Conservation (phyloP, 2,888 invertebrate species). For the Eurytoma adleriae region DNA sequence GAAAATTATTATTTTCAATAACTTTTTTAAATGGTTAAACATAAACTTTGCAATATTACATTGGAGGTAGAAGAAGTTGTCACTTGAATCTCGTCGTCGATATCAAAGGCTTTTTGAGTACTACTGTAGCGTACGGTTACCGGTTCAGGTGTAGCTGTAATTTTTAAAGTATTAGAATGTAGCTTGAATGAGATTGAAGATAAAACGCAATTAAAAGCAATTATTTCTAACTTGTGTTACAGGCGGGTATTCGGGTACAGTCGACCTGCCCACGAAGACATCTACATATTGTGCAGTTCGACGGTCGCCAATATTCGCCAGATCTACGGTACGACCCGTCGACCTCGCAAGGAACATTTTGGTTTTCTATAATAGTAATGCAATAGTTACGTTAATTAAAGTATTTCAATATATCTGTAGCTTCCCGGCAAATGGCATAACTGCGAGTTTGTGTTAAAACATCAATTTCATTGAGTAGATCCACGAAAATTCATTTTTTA, state of each 20-base stretch:
- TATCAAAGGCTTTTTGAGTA: slow-evolving; percentile 29
- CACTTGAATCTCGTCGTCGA: slow-evolving; percentile 24
- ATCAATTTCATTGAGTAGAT: too few relatives aligned
- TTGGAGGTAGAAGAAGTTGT: slow-evolving; percentile 21
- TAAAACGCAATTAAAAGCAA: neutral
- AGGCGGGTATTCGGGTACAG: slow-evolving; percentile 71
- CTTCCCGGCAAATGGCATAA: too few relatives aligned
- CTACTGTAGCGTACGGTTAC: slow-evolving; percentile 29
- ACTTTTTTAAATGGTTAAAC: neutral
- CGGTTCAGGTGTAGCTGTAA: slow-evolving; percentile 40
- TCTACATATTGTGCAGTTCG: slow-evolving; percentile 84
- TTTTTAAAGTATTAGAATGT: neutral
- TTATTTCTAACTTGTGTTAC: slow-evolving; percentile 49
- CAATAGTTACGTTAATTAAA: too few relatives aligned
- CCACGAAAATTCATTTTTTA: neutral
- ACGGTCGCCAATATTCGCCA: slow-evolving; percentile 83
- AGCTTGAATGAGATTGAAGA: neutral
- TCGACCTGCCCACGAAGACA: slow-evolving; percentile 82
- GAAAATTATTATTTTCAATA: neutral
- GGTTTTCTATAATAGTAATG: slow-evolving; percentile 21
- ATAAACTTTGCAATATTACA: slow-evolving; percentile 33
- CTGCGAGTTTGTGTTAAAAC: too few relatives aligned
- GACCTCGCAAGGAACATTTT: slow-evolving; percentile 58
- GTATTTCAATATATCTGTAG: too few relatives aligned
- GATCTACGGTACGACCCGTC: slow-evolving; percentile 59